A percentile compares a stretch with the other conserved stretches of the same genome.
Conservation (phyloP, 2,113 vertebrate species). For the Fulmarus glacialis region DNA sequence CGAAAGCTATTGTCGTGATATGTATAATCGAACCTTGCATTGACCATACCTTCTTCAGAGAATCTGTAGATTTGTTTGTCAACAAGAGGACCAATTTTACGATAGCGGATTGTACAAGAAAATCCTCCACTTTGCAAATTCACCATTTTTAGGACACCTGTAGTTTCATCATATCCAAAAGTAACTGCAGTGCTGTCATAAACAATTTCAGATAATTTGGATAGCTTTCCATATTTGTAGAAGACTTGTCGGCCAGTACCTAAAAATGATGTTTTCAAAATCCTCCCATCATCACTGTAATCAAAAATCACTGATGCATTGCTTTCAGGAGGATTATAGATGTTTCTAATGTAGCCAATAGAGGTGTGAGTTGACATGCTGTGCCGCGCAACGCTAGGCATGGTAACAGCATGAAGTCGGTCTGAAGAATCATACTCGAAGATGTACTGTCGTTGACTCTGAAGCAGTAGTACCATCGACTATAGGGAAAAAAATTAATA, state of each 20-base stretch:
- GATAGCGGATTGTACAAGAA: conserved; percentile 96
- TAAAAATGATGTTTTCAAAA: conserved; percentile 88
- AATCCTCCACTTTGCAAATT: conserved; percentile 96
- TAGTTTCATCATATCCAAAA: conserved; percentile 96
- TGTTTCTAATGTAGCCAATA: conserved; percentile 95
- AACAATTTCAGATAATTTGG: conserved; percentile 92
- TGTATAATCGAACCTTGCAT: conserved; percentile 96
- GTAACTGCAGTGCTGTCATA: conserved; percentile 95
- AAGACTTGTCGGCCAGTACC: conserved; percentile 95
- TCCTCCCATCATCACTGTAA: conserved; percentile 92
- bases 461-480: conserved; percentile 97
- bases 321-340: conserved; percentile 95
- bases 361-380: conserved; percentile 97
- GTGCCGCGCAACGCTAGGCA: conserved; percentile 97
- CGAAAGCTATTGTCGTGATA: conserved; percentile 98
- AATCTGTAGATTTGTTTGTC: conserved; percentile 99
- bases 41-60: conserved; percentile 98
- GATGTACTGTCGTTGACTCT: conserved; percentile 96
- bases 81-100: conserved; percentile 94
- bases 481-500: conserved; percentile 48
- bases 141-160: conserved; percentile 96
- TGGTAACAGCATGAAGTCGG: conserved; percentile 92
- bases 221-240: conserved; percentile 97
- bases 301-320: conserved; percentile 96
- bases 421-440: conserved; percentile 94